Evolutionary conservation across 1,140 invertebrate species (phyloP), one percentile per base, ranked within the genome.

Genomic region (Dinoponera quadriceps): DNA sequence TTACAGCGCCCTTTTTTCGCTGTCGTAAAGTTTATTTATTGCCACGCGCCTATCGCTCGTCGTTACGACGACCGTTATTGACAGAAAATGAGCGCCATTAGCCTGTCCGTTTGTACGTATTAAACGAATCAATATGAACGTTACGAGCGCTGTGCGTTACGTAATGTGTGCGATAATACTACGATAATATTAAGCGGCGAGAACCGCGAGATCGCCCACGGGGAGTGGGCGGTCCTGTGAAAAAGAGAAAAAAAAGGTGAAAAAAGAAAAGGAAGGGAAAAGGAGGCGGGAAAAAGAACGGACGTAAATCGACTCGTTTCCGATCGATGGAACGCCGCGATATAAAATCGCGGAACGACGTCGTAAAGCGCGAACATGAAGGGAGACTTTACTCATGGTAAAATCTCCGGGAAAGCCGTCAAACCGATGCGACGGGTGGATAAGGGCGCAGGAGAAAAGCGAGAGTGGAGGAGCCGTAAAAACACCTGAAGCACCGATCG

Each of bases 301-400:
- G 57, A 69, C 27, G 83, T 62, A 60, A 82, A 65, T 66, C 78
- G 44, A 62, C 63, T 82, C 48, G 51, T 63, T 63, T n/a, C 44
- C 60, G 75, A 63, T 84, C 82, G 83, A 72, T 63, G 60, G 38
- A 54, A 60, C 60, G 57, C 68, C 25, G 83, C 51, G 78, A 74
- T 69, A 85, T 85, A 85, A 85, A 85, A 85, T 85, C 83, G 78
- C 62, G 48, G 27, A 82, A 85, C 83, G 83, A 85, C 63, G 54
- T 82, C 83, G 78, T 85, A 85, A 85, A 85, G 59, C n/a, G 55
- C 66, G 69, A 63, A 38, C 75, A 69, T 20, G 66, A 65, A 54
- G 60, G 38, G 78, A 65, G 69, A 51, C 62, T 78, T 57, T 84
- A 51, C 62, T 57, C 68, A 82, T 82, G 69, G 69, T 74, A 82